phyloP scores from a whole-genome alignment of 2,797 vertebrate species.

The Muscicapa comitata region DNA sequence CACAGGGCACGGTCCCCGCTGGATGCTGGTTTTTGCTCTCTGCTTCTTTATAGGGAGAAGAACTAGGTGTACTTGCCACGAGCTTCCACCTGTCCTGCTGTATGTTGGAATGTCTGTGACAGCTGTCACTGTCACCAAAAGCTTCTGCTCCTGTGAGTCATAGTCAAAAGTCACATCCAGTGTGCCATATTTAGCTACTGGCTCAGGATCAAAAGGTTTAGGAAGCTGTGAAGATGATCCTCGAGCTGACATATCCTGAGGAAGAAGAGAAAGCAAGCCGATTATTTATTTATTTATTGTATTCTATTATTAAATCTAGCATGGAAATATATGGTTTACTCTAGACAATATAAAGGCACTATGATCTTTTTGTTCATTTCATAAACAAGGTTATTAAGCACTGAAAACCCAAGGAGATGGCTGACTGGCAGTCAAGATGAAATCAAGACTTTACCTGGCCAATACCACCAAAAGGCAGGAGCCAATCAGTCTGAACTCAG shows the following conservation, averaged over 20 bases:
- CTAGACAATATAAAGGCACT: neutral
- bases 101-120: constrained; percentile 90
- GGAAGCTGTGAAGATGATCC: constrained; percentile 90
- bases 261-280: neutral
- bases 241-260: constrained; percentile 88
- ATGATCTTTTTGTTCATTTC: constrained; percentile 2
- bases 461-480: neutral
- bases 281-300: constrained; percentile 45
- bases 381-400: constrained; percentile 11
- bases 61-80: constrained; percentile 97
- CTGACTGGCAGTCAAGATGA: neutral
- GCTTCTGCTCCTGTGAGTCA: constrained; percentile 90
- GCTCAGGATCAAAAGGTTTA: constrained; percentile 92
- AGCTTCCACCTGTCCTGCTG: constrained; percentile 88
- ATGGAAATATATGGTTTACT: neutral
- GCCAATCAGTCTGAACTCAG: neutral
- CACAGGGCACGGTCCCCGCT: constrained; percentile 89
- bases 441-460: neutral
- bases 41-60: constrained; percentile 96
- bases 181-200: constrained; percentile 89
- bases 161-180: constrained; percentile 94
- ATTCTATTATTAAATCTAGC: constrained; percentile 35
- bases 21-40: constrained; percentile 89
- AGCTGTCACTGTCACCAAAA: constrained; percentile 91
- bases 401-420: neutral